Percentiles rank a stretch among this genome's conserved stretches.
phyloP scores from a whole-genome alignment of 2,797 vertebrate genomes.

The Alcedo atthis region DNA sequence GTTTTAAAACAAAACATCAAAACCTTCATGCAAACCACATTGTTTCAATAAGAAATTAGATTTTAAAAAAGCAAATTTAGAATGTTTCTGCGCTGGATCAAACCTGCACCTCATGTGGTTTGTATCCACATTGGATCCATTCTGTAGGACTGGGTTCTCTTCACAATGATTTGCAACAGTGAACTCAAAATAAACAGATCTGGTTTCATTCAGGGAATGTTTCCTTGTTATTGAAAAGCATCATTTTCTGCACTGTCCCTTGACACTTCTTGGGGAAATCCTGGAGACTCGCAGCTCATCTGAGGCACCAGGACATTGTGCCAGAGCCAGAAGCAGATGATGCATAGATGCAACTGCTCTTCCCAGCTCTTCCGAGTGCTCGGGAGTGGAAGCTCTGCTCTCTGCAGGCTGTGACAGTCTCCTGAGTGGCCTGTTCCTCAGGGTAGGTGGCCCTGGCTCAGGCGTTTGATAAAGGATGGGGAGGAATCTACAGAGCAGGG shows the following conservation, averaged over 20 bases:
- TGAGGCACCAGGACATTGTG: not conserved
- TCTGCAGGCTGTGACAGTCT: fast-evolving
- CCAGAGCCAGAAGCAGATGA: fast-evolving
- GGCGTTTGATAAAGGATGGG: not conserved
- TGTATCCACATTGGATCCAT: conserved; percentile 14
- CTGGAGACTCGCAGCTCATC: not conserved
- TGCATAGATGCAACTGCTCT: not conserved
- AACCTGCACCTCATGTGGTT: conserved; percentile 69
- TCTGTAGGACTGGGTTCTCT: conserved; percentile 41
- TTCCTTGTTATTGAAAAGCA: conserved; percentile 71
- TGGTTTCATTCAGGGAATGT: conserved; percentile 65
- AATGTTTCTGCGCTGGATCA: conserved; percentile 63
- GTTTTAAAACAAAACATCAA: conserved; percentile 77
- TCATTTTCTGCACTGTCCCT: conserved; percentile 30
- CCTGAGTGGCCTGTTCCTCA: fast-evolving
- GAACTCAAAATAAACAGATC: conserved; percentile 69
- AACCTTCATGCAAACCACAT: conserved; percentile 76
- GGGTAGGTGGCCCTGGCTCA: not conserved
- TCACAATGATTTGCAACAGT: conserved; percentile 58
- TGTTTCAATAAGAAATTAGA: conserved; percentile 72
- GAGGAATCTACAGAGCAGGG: not conserved
- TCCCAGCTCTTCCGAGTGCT: fast-evolving
- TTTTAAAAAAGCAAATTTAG: conserved; percentile 49
- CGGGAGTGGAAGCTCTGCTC: not conserved
- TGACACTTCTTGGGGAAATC: conserved; percentile 31